Conservation (phyloP, 2,888 invertebrate genomes). For the Drosophila anomalata region DNA sequence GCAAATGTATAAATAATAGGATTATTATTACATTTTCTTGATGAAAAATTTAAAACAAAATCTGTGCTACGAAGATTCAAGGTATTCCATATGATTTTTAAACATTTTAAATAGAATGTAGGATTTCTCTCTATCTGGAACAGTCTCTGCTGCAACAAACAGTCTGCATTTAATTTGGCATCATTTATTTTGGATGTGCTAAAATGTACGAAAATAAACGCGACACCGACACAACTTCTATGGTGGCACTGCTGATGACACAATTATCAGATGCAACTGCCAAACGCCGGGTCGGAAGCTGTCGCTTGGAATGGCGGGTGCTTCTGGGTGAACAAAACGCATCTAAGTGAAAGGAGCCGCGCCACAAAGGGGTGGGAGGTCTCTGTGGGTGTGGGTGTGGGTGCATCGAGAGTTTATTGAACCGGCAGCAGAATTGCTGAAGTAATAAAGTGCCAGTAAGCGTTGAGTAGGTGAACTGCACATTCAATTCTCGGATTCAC, state of each 20-base stretch:
- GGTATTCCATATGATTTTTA: background rate
- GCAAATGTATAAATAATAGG: background rate
- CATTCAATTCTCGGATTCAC: conserved; percentile 22
- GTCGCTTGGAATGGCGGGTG: conserved; percentile 16
- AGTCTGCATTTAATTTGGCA: conserved; percentile 32
- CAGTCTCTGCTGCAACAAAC: conserved; percentile 11
- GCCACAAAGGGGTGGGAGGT: background rate
- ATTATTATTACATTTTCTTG: background rate
- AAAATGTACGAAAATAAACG: conserved; percentile 64
- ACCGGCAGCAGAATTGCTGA: conserved; percentile 39
- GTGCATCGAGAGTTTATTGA: conserved; percentile 64
- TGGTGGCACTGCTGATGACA: conserved; percentile 50
- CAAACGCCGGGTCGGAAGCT: conserved; percentile 38
- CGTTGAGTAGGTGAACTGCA: conserved; percentile 51
- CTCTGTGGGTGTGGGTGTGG: conserved; percentile 1
- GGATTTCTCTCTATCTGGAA: conserved; percentile 3
- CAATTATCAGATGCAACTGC: conserved; percentile 70
- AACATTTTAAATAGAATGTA: background rate
- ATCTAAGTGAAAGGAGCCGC: conserved; percentile 1
- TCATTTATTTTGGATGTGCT: conserved; percentile 38
- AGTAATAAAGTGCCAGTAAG: conserved; percentile 49
- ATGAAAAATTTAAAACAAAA: background rate
- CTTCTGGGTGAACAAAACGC: conserved; percentile 4
- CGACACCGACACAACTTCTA: conserved; percentile 28
- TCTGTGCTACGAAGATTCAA: too few relatives aligned